Evolutionary conservation across 2,113 vertebrate species (phyloP).

Genomic region (Alaudala cheleensis): DNA sequence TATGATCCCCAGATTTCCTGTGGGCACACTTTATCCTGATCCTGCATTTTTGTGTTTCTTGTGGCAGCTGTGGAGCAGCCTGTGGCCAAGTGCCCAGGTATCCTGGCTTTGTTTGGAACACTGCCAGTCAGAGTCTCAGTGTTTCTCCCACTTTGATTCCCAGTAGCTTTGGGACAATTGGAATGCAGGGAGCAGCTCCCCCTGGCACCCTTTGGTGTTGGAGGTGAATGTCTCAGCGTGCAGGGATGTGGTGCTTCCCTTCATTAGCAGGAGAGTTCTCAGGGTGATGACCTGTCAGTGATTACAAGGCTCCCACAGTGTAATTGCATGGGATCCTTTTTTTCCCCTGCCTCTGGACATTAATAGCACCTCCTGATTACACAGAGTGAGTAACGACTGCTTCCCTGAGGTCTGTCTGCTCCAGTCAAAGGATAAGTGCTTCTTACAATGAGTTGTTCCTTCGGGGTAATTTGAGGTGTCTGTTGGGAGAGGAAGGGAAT

Average conservation of each 20-base stretch:
- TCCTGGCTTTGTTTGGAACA: neutral
- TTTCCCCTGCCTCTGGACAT: constrained; percentile 29
- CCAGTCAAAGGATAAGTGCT: neutral
- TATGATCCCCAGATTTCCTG: neutral
- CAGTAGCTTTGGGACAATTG: neutral
- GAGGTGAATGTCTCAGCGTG: neutral
- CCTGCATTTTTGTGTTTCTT: accelerated
- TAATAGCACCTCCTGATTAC: constrained; percentile 20
- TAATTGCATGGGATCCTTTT: constrained; percentile 10
- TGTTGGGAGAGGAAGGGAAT: neutral
- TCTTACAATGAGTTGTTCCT: neutral
- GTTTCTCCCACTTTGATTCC: neutral
- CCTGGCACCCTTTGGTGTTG: accelerated
- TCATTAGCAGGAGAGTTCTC: neutral
- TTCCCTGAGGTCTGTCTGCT: neutral
- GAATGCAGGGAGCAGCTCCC: no score
- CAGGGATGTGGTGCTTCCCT: accelerated
- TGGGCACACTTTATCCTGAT: no score
- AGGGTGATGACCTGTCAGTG: constrained; percentile 13
- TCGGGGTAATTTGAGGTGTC: neutral
- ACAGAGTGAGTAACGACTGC: neutral
- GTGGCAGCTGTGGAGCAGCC: neutral
- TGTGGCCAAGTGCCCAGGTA: accelerated
- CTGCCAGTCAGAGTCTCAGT: accelerated
- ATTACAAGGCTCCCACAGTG: neutral